Base-by-base conservation (phyloP, 2,113 vertebrate species). In the Puma concolor region DNA sequence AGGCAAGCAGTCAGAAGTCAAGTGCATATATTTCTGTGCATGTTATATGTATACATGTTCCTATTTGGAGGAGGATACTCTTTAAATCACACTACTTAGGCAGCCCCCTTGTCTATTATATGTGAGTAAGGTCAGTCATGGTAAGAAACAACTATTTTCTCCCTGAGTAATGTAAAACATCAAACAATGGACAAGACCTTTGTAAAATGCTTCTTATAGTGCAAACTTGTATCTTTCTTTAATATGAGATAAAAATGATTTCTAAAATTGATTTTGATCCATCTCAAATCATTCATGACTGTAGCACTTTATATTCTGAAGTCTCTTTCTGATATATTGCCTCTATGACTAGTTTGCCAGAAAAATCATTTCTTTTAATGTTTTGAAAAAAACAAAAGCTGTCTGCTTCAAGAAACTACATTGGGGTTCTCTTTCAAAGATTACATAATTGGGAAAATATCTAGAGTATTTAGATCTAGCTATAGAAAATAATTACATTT, bases 211-310 rank as follows among this genome's bases (percentile, higher is more conserved):
- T 88, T 77, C 71, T 48, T 83, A 76, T 8, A 71, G 21, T 44
- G 6, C 11, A 94, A 77, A 33, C 41, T 91, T 79, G 5, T 77
- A 2, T 92, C 44, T 76, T 90, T 50, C 69, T 88, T 82, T 74
- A 96, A 94, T 67, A 64, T 95, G 80, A 23, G 33, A 44, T 48
- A 72, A 93, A 94, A 97, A 92, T 67, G 8, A 69, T 88, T 94
- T 85, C 88, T 85, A 93, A 97, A 97, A 85, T 67, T 93, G 50
- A 41, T 81, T 96, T 88, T 60, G n/a, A 54, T 25, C 13, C n/a
- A n/a, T n/a, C 72, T 94, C 81, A 93, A 19, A 91, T 63, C 84
- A 15, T 57, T 95, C 80, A 21, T 79, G 50, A 82, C 33, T 80
- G 9, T 38, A 88, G 52, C 23, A 67, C 21, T 63, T 50, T 54